A percentile compares a stretch with the other conserved stretches of the same genome.
Evolutionary conservation across 2,888 invertebrate genomes (phyloP).

Genomic region (Colostygia pectinataria): DNA sequence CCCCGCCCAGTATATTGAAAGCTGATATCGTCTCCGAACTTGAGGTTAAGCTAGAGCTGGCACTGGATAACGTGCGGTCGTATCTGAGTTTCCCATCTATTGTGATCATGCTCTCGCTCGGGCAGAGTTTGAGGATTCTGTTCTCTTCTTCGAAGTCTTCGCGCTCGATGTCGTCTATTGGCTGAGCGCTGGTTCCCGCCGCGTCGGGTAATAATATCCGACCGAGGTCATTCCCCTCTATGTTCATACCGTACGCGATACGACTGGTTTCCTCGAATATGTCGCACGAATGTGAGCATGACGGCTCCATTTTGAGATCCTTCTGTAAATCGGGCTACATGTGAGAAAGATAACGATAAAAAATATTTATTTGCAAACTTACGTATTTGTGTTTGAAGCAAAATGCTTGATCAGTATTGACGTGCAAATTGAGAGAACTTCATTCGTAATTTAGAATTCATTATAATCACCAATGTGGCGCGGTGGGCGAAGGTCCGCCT

Average conservation of each 20-base stretch:
- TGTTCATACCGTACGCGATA: conserved; percentile 45
- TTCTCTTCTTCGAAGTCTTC: conserved; percentile 78
- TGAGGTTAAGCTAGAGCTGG: conserved; percentile 67
- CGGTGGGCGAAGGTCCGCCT: too few species aligned
- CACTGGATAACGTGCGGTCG: conserved; percentile 63
- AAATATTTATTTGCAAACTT: too few species aligned
- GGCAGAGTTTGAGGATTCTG: conserved; percentile 68
- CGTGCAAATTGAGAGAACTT: too few species aligned
- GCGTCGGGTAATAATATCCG: conserved; percentile 38
- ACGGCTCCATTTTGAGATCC: conserved; percentile 67
- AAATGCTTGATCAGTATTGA: too few species aligned
- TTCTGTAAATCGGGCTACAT: conserved; percentile 32
- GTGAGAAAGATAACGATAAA: too few species aligned
- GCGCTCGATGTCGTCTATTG: conserved; percentile 72
- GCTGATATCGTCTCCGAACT: conserved; percentile 73
- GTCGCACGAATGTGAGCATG: conserved; percentile 68
- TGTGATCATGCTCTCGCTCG: conserved; percentile 52
- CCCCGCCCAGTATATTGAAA: conserved; percentile 54
- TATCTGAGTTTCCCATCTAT: conserved; percentile 65
- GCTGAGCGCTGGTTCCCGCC: conserved; percentile 50
- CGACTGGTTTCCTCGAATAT: conserved; percentile 56
- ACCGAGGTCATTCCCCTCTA: conserved; percentile 8
- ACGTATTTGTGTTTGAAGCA: too few species aligned
- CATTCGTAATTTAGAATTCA: too few species aligned
- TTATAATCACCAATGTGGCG: too few species aligned